Base-by-base conservation (phyloP, 2,888 invertebrate genomes). In the Philereme transversata region DNA sequence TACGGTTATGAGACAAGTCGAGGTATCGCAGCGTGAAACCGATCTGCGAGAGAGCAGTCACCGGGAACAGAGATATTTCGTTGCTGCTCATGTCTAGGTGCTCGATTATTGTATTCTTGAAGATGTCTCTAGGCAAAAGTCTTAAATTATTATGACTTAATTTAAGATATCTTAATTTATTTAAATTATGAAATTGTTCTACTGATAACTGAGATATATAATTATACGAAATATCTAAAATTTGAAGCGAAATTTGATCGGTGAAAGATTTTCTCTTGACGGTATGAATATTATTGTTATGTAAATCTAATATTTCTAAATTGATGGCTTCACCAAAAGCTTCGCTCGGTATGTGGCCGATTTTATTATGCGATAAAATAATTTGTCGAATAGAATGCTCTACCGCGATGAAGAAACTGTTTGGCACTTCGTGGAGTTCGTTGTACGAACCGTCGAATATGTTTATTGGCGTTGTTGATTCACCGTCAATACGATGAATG, bases 81-180 rank as follows among this genome's bases (percentile, higher is more conserved):
- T 97, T 97, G 69, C 93, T 93, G 68, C 96, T 95, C 68, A 98
- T 93, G 80, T 97, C 96, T 52, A 98, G 88, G 81, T 96, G 95
- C 81, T 97, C 97, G 54, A 97, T 87, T 11, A 95, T 94, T 0
- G 97, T 97, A 68, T 96, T 96, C 80, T 95, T 95, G 80, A 97
- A 97, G 5, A 96, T 94, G 70, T 97, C 97, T 59, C 96, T 93
- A 0, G 97, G 96, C 45, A 97, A 86, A 8, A 96, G 94, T 74
- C 95, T 94, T 67, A 97, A 84, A 67, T 94, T 94, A 81, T 97
- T 97, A 62, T 94, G 93, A 67, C 95, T 94, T 63, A 97, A 83
- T 82, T 96, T 95, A 45, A 97, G 83, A 65, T 96, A 94, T 60
- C 97, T 92, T 59, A 97, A 86, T 72, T 95, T 95, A 69, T 95